phyloP scores from a whole-genome alignment of 2,797 vertebrate genomes.

The Eleutherodactylus coqui region DNA sequence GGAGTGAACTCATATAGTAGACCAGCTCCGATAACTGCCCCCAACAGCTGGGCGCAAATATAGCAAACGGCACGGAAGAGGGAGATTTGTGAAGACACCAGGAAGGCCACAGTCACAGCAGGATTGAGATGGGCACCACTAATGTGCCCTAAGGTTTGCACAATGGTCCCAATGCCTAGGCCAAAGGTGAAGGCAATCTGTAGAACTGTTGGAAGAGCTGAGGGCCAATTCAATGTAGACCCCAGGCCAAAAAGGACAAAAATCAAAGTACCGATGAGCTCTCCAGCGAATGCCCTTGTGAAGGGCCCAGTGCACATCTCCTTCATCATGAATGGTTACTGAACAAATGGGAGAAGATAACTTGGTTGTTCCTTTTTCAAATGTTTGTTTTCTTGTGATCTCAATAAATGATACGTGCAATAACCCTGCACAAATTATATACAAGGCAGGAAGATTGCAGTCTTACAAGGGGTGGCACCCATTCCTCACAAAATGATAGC shows the following conservation, averaged over 20 bases:
- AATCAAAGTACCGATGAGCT: conserved; percentile 79
- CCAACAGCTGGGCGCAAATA: conserved; percentile 74
- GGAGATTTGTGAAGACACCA: conserved; percentile 80
- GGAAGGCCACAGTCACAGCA: conserved; percentile 77
- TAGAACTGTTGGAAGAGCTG: conserved; percentile 74
- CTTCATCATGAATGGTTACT: conserved; percentile 75
- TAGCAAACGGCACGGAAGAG: conserved; percentile 74
- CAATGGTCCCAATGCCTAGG: conserved; percentile 77
- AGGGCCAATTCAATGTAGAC: conserved; percentile 77
- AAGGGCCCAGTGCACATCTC: conserved; percentile 77
- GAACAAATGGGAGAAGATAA: conserved; percentile 31
- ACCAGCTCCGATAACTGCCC: conserved; percentile 75
- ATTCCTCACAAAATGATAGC: conserved; percentile 19
- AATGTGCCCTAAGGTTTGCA: conserved; percentile 76
- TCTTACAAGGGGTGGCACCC: conserved; percentile 58
- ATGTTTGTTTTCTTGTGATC: conserved; percentile 38
- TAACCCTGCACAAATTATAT: conserved; percentile 40
- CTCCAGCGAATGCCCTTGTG: conserved; percentile 72
- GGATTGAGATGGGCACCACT: conserved; percentile 80
- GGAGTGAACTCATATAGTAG: conserved; percentile 77
- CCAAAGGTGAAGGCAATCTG: conserved; percentile 79
- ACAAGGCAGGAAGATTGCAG: conserved; percentile 38
- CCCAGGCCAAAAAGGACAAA: conserved; percentile 80
- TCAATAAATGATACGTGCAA: conserved; percentile 38
- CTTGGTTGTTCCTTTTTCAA: conserved; percentile 18